Conservation (phyloP, 2,888 invertebrate species). For the Laspeyria flexula region DNA sequence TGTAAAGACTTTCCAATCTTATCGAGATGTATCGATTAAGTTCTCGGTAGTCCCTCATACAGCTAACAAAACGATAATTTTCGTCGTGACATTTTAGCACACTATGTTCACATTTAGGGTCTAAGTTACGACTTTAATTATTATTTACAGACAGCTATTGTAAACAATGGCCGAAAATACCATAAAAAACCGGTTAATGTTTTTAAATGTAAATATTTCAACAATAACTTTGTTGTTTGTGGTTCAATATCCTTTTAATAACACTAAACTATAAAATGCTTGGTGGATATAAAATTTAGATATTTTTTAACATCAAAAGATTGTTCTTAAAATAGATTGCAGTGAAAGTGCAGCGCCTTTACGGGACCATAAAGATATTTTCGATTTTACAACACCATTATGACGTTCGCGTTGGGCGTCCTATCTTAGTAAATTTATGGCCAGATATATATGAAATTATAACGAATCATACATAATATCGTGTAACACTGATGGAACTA, state of each 20-base stretch:
- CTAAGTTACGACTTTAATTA: slow-evolving; percentile 22
- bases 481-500: slow-evolving; percentile 25
- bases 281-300: background rate
- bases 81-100: slow-evolving; percentile 28
- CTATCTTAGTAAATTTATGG: slow-evolving; percentile 23
- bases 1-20: slow-evolving; percentile 2
- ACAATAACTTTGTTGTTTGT: background rate
- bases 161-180: slow-evolving; percentile 1
- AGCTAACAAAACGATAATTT: slow-evolving; percentile 13
- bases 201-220: background rate
- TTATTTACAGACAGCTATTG: slow-evolving; percentile 4
- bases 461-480: slow-evolving; percentile 20
- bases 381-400: slow-evolving; percentile 35
- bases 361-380: slow-evolving; percentile 38
- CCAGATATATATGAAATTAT: slow-evolving; percentile 26
- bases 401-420: slow-evolving; percentile 5
- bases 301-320: slow-evolving; percentile 2
- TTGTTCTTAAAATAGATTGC: slow-evolving; percentile 7
- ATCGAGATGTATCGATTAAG: slow-evolving; percentile 18
- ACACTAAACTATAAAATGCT: background rate
- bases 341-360: slow-evolving; percentile 8
- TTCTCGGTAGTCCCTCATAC: slow-evolving; percentile 13
- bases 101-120: no score
- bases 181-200: background rate
- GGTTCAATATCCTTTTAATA: slow-evolving; percentile 1